Base-by-base conservation (phyloP, 2,888 invertebrate genomes). In the Melanchra persicariae region DNA sequence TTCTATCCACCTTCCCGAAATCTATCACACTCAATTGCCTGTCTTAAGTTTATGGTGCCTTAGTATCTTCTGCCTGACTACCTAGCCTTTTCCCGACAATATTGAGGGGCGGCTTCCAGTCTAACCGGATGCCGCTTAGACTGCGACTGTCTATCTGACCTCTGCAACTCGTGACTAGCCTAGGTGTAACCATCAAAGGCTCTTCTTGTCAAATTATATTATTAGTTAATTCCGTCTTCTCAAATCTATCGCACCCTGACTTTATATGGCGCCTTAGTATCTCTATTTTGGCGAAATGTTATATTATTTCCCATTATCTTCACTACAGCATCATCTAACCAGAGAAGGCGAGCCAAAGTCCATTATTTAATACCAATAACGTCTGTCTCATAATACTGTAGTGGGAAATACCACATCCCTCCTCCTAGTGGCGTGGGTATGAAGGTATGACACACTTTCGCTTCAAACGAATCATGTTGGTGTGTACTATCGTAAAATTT, bases 371-470 rank as follows among this genome's bases (percentile, higher is more conserved):
- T 79, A 71, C 68, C 64, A 75, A 70, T 77, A 83, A 77, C 63
- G 74, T 70, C 67, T 72, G 60, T 77, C 68, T 79, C 64, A 71
- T 75, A 65, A 85, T 67, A 81, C 49, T 57, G 83, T 70, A 84
- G 85, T 88, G 88, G 86, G 89, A 87, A 87, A 89, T 89, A 90
- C 90, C 87, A 85, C 85, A 85, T 89, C 90, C 90, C 91, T 87
- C 85, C 90, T 77, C 86, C 45, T 40, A 59, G 9, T 79, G 70
- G 87, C 88, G 92, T 92, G 90, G 91, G 92, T 81, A 82, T 92
- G 91, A 91, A 91, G 90, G 91, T 81, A 81, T 92, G 93, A 92
- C 93, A 93, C 86, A 93, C 93, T 93, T 93, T 93, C 93, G 93
- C 92, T 88, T 74, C 65, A 76, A 79, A 82, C 87, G 87, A 85